These are phyloP conservation scores for Crocuta crocuta DNA, from an alignment of 2,113 vertebrate genomes.

Conservation along the genomic window DNA sequence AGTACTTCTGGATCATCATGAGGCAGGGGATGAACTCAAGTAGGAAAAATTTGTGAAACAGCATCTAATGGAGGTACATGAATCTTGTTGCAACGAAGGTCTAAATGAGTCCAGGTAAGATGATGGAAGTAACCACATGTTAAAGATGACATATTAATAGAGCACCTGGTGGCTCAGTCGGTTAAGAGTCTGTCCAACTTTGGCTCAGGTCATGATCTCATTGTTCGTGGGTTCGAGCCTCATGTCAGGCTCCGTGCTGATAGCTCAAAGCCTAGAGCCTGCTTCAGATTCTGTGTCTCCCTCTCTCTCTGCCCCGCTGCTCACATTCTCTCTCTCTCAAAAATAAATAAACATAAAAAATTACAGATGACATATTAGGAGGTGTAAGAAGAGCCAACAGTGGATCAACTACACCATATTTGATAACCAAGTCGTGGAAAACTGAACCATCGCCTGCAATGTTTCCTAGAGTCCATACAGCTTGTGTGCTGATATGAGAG, in stretches of 20 bases:
- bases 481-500: slow-evolving; percentile 87
- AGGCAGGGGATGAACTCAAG: slow-evolving; percentile 87
- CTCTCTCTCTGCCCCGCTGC: too few relatives aligned
- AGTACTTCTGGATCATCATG: slow-evolving; percentile 89
- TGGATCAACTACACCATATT: slow-evolving; percentile 85
- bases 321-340: too few relatives aligned
- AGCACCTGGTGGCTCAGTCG: too few relatives aligned
- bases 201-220: too few relatives aligned
- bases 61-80: background rate
- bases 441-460: background rate
- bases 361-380: slow-evolving; percentile 88
- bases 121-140: slow-evolving; percentile 85
- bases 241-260: too few relatives aligned
- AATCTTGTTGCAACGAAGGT: background rate
- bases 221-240: too few relatives aligned
- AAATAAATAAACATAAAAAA: too few relatives aligned
- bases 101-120: slow-evolving; percentile 72
- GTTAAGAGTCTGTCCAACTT: too few relatives aligned
- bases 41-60: slow-evolving; percentile 90
- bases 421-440: background rate
- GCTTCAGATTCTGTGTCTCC: too few relatives aligned
- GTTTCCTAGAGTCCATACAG: background rate
- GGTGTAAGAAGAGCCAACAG: slow-evolving; percentile 87
- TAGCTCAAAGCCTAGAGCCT: too few relatives aligned
- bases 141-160: slow-evolving; percentile 86